Conservation (phyloP, 2,797 vertebrate species). For the Leuciscus waleckii region DNA sequence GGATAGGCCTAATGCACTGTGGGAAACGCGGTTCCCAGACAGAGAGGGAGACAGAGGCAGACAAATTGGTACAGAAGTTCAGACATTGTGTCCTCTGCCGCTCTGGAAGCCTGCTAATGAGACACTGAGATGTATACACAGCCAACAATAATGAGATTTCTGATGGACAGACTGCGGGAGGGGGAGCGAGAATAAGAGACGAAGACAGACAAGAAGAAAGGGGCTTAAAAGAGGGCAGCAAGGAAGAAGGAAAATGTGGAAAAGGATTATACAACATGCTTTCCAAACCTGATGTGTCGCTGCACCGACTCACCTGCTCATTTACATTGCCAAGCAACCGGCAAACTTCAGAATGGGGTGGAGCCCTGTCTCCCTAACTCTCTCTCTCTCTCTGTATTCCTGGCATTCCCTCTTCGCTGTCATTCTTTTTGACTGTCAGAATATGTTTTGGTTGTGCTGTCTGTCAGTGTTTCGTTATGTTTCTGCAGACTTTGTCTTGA, state of each 20-base stretch:
- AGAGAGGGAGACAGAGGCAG: constrained; percentile 58
- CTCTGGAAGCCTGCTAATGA: constrained; percentile 78
- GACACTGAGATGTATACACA: constrained; percentile 81
- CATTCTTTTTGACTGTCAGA: constrained; percentile 1
- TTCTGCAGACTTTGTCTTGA: constrained; percentile 33
- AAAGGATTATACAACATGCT: constrained; percentile 31
- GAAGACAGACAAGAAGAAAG: constrained; percentile 32
- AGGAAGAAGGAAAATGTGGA: constrained; percentile 16
- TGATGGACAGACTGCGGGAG: constrained; percentile 73
- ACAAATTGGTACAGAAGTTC: constrained; percentile 75
- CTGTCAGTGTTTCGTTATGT: constrained; percentile 26
- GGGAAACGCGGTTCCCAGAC: constrained; percentile 47
- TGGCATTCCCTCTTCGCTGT: constrained; percentile 38
- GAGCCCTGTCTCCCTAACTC: background rate
- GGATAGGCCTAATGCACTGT: constrained; percentile 48
- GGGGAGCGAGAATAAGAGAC: constrained; percentile 55
- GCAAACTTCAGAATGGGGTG: constrained; percentile 61
- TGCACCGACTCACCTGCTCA: constrained; percentile 33
- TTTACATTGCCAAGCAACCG: constrained; percentile 65
- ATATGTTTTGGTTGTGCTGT: constrained; percentile 20
- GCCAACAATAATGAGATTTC: constrained; percentile 80
- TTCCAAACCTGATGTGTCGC: constrained; percentile 1
- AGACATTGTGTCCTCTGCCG: constrained; percentile 78
- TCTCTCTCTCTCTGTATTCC: constrained; percentile 4
- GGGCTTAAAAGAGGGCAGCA: background rate